These are phyloP conservation scores for Trematocara zebra DNA, from an alignment of 2,113 vertebrate genomes.

Conservation along the genomic window DNA sequence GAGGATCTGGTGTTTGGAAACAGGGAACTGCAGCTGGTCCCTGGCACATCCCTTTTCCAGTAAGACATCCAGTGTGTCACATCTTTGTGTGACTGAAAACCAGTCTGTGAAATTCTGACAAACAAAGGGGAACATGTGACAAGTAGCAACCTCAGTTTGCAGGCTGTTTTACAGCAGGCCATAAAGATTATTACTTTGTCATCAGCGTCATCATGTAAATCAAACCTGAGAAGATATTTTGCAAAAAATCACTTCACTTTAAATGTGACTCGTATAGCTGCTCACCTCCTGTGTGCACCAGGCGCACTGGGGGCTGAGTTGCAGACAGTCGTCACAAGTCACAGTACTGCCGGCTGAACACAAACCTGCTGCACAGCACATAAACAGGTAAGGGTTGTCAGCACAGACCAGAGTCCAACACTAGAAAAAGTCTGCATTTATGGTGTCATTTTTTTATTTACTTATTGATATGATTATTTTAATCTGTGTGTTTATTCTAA, in stretches of 20 bases:
- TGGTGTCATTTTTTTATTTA: background rate
- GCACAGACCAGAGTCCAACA: background rate
- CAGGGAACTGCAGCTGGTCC: constrained; percentile 79
- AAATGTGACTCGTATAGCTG: background rate
- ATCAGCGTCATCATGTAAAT: background rate
- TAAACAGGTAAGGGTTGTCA: background rate
- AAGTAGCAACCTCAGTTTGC: background rate
- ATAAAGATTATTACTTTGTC: background rate
- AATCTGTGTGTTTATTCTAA: background rate
- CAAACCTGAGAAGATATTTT: background rate
- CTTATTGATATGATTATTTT: background rate
- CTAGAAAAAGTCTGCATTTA: background rate
- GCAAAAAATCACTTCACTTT: background rate
- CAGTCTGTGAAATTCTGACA: constrained; percentile 88
- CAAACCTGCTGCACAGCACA: constrained; percentile 73
- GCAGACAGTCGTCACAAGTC: constrained; percentile 89
- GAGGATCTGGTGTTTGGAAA: constrained; percentile 75
- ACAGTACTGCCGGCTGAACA: constrained; percentile 77
- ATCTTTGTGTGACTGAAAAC: constrained; percentile 77
- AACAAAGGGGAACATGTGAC: background rate
- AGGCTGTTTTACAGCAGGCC: background rate
- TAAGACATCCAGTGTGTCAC: constrained; percentile 79
- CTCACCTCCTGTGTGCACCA: constrained; percentile 96
- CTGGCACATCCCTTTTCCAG: constrained; percentile 79
- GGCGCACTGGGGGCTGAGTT: constrained; percentile 83